Evolutionary conservation across 2,113 vertebrate genomes (phyloP).

Genomic region (Tachycineta bicolor): DNA sequence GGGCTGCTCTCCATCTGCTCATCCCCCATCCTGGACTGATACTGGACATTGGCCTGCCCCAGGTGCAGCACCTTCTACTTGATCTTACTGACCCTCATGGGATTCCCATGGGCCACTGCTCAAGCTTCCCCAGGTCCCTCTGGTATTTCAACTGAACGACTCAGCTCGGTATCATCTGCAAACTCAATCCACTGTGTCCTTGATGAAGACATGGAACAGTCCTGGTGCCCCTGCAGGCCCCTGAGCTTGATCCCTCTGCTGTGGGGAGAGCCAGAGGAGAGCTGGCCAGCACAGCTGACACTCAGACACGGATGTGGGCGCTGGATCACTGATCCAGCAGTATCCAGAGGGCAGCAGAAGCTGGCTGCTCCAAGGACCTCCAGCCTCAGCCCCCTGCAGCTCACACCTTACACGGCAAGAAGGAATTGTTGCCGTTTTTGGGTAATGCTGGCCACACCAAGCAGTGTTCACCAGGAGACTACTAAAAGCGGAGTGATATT

Average conservation of each 20-base stretch:
- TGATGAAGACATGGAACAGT: background rate
- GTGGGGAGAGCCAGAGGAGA: background rate
- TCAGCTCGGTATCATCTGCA: background rate
- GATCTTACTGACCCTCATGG: background rate
- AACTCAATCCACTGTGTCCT: background rate
- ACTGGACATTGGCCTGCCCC: rapidly evolving
- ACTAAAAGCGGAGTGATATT: background rate
- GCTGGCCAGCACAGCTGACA: background rate
- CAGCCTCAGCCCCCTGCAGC: background rate
- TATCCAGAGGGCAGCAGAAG: background rate
- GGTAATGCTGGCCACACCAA: background rate
- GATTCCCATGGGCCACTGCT: background rate
- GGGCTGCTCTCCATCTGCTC: background rate
- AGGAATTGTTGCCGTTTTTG: background rate
- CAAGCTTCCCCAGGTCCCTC: background rate
- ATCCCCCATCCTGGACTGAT: background rate
- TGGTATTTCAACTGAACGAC: rapidly evolving
- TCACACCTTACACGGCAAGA: rapidly evolving
- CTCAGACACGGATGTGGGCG: background rate
- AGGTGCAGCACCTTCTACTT: background rate
- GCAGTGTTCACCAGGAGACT: background rate
- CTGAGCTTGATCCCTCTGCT: background rate
- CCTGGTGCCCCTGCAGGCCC: background rate
- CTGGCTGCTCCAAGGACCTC: background rate
- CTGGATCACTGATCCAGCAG: background rate